Percentiles rank a stretch among this genome's conserved stretches.
These are phyloP conservation scores for Poicephalus meyeri DNA, from an alignment of 2,113 vertebrate genomes.

Conservation along the genomic window DNA sequence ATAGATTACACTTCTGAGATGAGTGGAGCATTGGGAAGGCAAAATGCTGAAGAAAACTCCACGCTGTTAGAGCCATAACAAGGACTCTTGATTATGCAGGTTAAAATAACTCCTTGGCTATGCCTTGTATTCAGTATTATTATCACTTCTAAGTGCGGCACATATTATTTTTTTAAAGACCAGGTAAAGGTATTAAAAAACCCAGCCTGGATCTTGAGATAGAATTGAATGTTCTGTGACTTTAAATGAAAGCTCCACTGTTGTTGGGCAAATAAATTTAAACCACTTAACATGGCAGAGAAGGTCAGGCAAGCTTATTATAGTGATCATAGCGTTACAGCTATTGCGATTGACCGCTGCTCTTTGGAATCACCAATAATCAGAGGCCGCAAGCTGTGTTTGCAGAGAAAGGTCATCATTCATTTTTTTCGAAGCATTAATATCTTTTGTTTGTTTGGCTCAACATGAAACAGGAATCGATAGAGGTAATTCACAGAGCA, in stretches of 20 bases:
- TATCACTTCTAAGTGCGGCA: not conserved
- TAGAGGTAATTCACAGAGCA: constrained; percentile 90
- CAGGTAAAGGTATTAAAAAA: constrained; percentile 17
- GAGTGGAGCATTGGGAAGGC: not conserved
- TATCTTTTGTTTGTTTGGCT: constrained; percentile 93
- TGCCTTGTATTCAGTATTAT: not conserved
- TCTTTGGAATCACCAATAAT: constrained; percentile 88
- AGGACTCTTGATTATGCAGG: not conserved
- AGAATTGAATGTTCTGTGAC: constrained; percentile 83
- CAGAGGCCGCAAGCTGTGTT: constrained; percentile 88
- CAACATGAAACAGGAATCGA: constrained; percentile 90
- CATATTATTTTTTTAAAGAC: not conserved
- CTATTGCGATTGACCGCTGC: constrained; percentile 87
- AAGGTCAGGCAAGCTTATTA: constrained; percentile 89
- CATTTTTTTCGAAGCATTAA: constrained; percentile 89
- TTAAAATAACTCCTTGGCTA: not conserved
- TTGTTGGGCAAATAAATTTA: constrained; percentile 91
- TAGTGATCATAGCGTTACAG: constrained; percentile 88
- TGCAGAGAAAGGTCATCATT: constrained; percentile 92
- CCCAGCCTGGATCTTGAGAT: constrained; percentile 67
- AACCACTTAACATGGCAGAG: constrained; percentile 89
- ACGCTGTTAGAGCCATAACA: not conserved
- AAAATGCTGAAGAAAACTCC: constrained; percentile 9
- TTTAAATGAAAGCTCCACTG: constrained; percentile 85
- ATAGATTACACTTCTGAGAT: not conserved